phyloP scores from a whole-genome alignment of 1,140 invertebrate genomes.

The Dryas iulia region DNA sequence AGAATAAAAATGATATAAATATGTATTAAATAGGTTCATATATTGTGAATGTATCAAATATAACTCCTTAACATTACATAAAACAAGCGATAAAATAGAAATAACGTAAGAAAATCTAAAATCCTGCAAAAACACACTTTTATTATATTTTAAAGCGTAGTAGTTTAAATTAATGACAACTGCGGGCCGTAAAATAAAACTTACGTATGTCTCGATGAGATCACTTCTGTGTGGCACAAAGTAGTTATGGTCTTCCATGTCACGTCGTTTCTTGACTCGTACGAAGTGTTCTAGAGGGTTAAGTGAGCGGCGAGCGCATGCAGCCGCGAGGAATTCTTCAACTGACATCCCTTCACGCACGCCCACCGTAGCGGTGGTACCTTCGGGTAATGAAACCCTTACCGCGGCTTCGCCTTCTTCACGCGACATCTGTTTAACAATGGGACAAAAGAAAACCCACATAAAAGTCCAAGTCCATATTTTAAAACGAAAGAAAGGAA shows the following conservation, averaged over 20 bases:
- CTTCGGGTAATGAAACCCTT: constrained; percentile 94
- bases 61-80: no score
- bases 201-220: constrained; percentile 97
- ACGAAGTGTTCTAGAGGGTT: constrained; percentile 98
- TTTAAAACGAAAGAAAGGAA: constrained; percentile 20
- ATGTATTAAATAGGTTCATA: no score
- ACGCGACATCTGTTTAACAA: constrained; percentile 84
- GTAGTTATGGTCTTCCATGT: constrained; percentile 97
- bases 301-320: constrained; percentile 93
- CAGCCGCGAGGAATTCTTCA: constrained; percentile 95
- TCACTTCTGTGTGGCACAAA: constrained; percentile 96
- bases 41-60: no score
- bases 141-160: no score
- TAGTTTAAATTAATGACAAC: not conserved
- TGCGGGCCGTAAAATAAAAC: constrained; percentile 64
- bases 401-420: constrained; percentile 92
- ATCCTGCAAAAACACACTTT: no score
- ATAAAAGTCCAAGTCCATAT: constrained; percentile 18
- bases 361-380: constrained; percentile 88
- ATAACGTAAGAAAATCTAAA: no score
- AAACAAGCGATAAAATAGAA: no score
- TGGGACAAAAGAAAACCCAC: constrained; percentile 26
- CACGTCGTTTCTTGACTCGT: constrained; percentile 94
- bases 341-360: constrained; percentile 95
- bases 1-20: no score